Evolutionary conservation across 2,888 invertebrate genomes (phyloP).

Genomic region (Trissolcus japonicus): DNA sequence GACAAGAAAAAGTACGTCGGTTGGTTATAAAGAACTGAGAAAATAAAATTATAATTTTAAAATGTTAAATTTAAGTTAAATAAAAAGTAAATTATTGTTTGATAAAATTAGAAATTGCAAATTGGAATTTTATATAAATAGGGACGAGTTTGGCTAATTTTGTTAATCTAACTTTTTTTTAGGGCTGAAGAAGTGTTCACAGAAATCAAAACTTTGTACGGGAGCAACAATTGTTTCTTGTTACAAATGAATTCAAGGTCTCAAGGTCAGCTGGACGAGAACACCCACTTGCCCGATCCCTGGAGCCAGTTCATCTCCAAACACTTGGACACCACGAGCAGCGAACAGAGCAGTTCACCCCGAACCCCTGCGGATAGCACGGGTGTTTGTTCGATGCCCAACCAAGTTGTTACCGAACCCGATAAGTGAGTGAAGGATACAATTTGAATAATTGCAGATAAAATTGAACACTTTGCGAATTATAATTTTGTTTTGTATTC

Average conservation of each 20-base stretch:
- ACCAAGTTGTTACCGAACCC: conserved; percentile 70
- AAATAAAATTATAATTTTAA: neutral
- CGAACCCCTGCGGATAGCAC: conserved; percentile 79
- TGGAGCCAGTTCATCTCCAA: conserved; percentile 89
- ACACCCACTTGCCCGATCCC: conserved; percentile 84
- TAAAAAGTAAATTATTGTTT: no score
- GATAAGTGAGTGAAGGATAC: conserved; percentile 65
- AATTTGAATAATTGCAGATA: no score
- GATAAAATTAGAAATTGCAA: no score
- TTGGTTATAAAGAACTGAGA: neutral
- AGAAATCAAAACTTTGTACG: conserved; percentile 90
- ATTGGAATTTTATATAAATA: no score
- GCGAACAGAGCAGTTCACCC: conserved; percentile 78
- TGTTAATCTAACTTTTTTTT: conserved; percentile 65
- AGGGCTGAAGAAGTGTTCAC: conserved; percentile 91
- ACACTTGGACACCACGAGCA: conserved; percentile 74
- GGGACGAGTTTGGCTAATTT: no score
- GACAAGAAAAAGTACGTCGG: conserved; percentile 83
- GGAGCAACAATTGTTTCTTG: conserved; percentile 90
- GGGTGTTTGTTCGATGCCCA: conserved; percentile 77
- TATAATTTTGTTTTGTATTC: no score
- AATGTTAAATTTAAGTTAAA: no score
- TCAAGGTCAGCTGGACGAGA: conserved; percentile 77
- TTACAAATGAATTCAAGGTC: conserved; percentile 91
- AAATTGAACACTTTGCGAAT: no score